These are phyloP conservation scores for Anneissia japonica DNA, from an alignment of 35 echinoderm and acorn worm species.

Conservation along the genomic window DNA sequence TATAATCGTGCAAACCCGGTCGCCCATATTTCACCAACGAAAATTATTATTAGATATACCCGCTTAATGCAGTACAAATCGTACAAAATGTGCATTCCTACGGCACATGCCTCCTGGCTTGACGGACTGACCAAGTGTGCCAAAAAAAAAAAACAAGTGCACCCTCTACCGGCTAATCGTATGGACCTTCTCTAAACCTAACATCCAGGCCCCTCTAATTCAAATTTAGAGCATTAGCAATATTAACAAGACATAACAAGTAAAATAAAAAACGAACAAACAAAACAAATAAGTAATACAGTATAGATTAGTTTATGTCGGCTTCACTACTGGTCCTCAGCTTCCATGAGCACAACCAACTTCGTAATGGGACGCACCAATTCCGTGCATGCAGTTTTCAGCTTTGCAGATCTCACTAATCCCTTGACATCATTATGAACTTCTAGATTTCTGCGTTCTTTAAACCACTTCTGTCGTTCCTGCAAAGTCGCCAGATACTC, in stretches of 20 bases:
- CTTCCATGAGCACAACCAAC: neutral
- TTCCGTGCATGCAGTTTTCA: neutral
- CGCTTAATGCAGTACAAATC: too few species aligned
- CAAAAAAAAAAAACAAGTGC: too few species aligned
- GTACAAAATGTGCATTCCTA: too few species aligned
- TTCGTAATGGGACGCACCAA: neutral
- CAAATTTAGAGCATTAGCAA: neutral
- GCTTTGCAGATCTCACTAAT: neutral
- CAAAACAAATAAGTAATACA: neutral
- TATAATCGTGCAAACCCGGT: too few species aligned
- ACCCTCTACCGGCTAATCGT: too few species aligned
- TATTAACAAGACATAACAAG: too few species aligned
- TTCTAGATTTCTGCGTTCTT: neutral
- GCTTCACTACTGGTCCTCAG: neutral
- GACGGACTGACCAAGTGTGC: too few species aligned
- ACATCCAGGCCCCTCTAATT: neutral
- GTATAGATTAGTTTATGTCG: neutral
- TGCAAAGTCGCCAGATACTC: constrained; percentile 31
- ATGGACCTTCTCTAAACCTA: too few species aligned
- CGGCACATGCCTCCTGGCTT: too few species aligned
- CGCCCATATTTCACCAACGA: too few species aligned
- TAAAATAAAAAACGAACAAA: neutral
- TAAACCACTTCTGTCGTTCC: constrained; percentile 22
- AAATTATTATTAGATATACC: too few species aligned
- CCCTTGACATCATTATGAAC: neutral